Evolutionary conservation across 2,797 vertebrate species (phyloP).

Genomic region (Podargus strigoides): DNA sequence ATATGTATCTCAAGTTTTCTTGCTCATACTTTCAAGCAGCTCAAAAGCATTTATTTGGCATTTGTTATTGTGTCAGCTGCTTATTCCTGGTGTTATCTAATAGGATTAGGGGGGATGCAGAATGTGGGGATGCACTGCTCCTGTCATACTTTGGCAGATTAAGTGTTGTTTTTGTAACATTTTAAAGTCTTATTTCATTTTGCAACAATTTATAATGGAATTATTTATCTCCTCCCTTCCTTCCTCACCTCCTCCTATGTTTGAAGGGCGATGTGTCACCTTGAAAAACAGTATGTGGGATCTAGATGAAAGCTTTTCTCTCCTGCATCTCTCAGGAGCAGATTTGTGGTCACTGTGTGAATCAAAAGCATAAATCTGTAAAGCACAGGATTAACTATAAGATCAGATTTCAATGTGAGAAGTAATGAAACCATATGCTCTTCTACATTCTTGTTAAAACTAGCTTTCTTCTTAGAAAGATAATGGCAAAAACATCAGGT

Average conservation of each 20-base stretch:
- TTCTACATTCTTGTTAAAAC: not conserved
- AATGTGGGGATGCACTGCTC: not conserved
- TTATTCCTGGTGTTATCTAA: not conserved
- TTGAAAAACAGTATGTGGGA: not conserved
- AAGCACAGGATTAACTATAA: slow-evolving; percentile 1
- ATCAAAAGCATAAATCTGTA: not conserved
- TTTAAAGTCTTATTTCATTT: not conserved
- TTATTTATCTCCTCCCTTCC: not conserved
- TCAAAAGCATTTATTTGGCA: not conserved
- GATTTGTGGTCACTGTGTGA: not conserved
- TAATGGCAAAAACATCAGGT: not conserved
- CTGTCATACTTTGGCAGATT: not conserved
- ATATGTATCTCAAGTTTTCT: not conserved
- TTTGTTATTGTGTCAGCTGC: not conserved
- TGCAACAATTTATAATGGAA: not conserved
- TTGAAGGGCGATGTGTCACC: not conserved
- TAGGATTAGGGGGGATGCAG: not conserved
- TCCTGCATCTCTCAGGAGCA: too few relatives aligned
- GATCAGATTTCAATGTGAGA: not conserved
- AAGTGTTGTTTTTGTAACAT: not conserved
- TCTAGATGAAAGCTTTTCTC: slow-evolving; percentile 1
- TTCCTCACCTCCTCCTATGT: not conserved
- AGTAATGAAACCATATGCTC: not conserved
- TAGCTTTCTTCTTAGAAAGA: not conserved
- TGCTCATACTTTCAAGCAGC: not conserved